A percentile compares a stretch with the other conserved stretches of the same genome.
phyloP scores from a whole-genome alignment of 2,797 vertebrate genomes.

The Gymnocypris eckloni region DNA sequence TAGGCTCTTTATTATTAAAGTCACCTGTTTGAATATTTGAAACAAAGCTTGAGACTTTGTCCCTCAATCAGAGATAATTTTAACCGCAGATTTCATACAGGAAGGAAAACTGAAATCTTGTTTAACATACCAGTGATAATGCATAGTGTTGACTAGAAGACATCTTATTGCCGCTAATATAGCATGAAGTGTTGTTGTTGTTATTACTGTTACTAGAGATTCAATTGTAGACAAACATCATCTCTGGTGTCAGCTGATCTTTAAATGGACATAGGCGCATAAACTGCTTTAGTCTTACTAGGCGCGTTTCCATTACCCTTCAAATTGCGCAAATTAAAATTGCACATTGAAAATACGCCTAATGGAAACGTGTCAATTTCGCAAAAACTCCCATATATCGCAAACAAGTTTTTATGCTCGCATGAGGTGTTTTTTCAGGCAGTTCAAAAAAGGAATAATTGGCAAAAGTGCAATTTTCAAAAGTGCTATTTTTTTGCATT shows the following conservation, averaged over 20 bases:
- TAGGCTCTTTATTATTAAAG: neutral
- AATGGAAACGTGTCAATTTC: too few species aligned
- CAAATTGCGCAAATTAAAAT: too few species aligned
- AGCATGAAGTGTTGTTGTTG: neutral
- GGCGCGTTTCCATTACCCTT: too few species aligned
- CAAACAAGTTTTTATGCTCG: too few species aligned
- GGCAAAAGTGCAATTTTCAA: too few species aligned
- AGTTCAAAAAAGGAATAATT: too few species aligned
- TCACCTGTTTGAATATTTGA: neutral
- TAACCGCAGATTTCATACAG: neutral
- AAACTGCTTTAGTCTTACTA: neutral
- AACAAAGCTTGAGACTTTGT: neutral
- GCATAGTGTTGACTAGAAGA: neutral
- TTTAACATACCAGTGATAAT: neutral
- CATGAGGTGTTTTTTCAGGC: too few species aligned
- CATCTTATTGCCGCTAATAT: neutral
- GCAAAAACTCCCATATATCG: too few species aligned
- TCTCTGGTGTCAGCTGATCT: neutral
- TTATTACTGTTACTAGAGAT: neutral
- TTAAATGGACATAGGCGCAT: neutral
- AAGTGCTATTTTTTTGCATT: too few species aligned
- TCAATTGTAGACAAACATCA: neutral
- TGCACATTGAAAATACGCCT: too few species aligned
- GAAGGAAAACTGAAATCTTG: neutral
- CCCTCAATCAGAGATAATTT: neutral